Base-by-base conservation (phyloP, 2,797 vertebrate genomes). In the Ctenopoma kingsleyae region DNA sequence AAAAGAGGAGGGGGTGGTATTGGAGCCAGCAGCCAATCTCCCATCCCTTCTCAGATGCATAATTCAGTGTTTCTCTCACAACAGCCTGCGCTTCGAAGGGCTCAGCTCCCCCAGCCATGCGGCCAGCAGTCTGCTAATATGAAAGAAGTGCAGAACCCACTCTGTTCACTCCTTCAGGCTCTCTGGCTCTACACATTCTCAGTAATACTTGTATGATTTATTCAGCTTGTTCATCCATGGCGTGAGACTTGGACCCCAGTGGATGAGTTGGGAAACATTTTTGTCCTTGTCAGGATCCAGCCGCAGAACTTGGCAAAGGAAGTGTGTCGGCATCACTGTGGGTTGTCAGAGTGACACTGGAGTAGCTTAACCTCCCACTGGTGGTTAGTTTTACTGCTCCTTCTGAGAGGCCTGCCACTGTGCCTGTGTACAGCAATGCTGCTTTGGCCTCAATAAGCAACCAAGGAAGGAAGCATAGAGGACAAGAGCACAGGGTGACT, bases 41-140 rank as follows among this genome's bases (percentile, higher is more conserved):
- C 84, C 77, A 81, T 84, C 81, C 88, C 72, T 82, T 71, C 82
- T 81, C 81, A 41, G 88, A 93, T 93, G 87, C 92, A 93, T 93
- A 92, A 93, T 93, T 93, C 92, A 93, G 92, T 93, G 91, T 92
- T 91, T 92, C 90, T 92, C 87, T 92, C 90, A 90, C 90, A 92
- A 92, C 91, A 92, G 92, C 88, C 90, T 91, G 89, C 56, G 83
- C 91, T 90, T 84, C 72, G 85, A 85, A 87, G 82, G 83, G 82
- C 87, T 91, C 87, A 86, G 89, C 89, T 88, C 89, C 90, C 85
- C 89, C 89, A 88, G 86, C 92, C 90, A 90, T 92, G 91, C 86
- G 90, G 88, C 85, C 85, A 62, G 82, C 90, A 89, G 88, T 90
- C 92, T 93, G 91, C 85, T 91, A 89, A 90, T 91, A 92, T 89